These are phyloP conservation scores for Chelidonichthys spinosus DNA, from an alignment of 2,797 vertebrate genomes.

Conservation along the genomic window DNA sequence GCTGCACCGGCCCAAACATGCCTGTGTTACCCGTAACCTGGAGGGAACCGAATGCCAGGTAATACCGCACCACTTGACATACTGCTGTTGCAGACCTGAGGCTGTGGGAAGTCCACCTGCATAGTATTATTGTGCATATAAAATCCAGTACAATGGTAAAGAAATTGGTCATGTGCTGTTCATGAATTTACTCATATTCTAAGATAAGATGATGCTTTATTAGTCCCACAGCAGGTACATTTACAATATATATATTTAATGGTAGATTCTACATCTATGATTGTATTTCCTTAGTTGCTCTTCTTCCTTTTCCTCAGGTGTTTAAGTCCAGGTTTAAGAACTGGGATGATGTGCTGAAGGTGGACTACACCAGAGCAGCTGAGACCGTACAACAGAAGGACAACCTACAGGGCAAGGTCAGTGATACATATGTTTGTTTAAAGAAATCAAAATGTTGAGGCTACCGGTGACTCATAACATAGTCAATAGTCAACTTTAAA, in stretches of 20 bases:
- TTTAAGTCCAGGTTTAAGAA: constrained; percentile 99
- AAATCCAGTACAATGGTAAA: neutral
- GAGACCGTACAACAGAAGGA: constrained; percentile 88
- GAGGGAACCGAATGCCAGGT: constrained; percentile 98
- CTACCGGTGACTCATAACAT: neutral
- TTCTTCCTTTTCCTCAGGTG: constrained; percentile 81
- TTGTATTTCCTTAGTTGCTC: neutral
- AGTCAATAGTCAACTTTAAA: neutral
- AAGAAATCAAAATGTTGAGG: neutral
- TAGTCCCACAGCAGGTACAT: too few relatives aligned
- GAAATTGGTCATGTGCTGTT: neutral
- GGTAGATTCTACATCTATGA: too few relatives aligned
- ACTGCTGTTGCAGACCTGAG: neutral
- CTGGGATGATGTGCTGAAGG: constrained; percentile 96
- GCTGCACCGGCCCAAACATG: constrained; percentile 96
- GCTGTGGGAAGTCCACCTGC: neutral
- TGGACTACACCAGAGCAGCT: constrained; percentile 96
- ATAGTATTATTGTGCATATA: neutral
- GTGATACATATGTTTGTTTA: neutral
- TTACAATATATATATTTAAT: too few relatives aligned
- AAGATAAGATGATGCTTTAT: too few relatives aligned
- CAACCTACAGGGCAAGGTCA: constrained; percentile 89
- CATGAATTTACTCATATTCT: neutral
- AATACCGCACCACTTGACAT: neutral
- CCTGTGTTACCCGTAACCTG: constrained; percentile 92